Conservation (phyloP, 2,113 vertebrate genomes). For the Spea bombifrons region DNA sequence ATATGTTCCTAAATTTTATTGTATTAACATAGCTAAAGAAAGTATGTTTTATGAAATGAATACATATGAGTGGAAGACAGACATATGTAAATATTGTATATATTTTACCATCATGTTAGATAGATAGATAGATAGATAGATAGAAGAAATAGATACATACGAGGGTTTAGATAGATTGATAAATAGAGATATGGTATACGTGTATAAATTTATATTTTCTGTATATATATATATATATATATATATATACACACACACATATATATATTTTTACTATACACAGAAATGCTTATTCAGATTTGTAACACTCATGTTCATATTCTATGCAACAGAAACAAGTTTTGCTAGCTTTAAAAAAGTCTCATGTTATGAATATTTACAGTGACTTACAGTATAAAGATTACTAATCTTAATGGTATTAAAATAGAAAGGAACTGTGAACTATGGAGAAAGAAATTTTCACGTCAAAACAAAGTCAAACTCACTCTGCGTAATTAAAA, state of each 20-base stretch:
- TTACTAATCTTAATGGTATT: slow-evolving; percentile 40
- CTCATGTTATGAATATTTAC: slow-evolving; percentile 28
- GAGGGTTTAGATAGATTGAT: neutral
- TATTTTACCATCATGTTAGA: no score
- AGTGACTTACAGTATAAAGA: slow-evolving; percentile 54
- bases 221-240: slow-evolving; percentile 59
- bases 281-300: neutral
- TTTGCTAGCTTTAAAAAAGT: neutral
- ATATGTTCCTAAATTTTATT: slow-evolving; percentile 79
- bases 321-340: neutral
- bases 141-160: no score
- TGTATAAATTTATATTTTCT: slow-evolving; percentile 54
- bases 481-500: slow-evolving; percentile 72
- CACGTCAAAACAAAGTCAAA: slow-evolving; percentile 67
- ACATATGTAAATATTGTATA: slow-evolving; percentile 48
- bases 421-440: slow-evolving; percentile 53
- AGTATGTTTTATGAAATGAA: slow-evolving; percentile 60
- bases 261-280: neutral
- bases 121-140: no score
- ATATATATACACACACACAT: neutral
- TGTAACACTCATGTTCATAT: neutral
- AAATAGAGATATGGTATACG: slow-evolving; percentile 58
- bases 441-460: slow-evolving; percentile 58
- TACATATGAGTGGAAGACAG: slow-evolving; percentile 47
- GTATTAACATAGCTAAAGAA: slow-evolving; percentile 78